Evolutionary conservation across 1,140 invertebrate species (phyloP), one percentile per base, ranked within the genome.

Genomic region (Drosophila busckii): DNA sequence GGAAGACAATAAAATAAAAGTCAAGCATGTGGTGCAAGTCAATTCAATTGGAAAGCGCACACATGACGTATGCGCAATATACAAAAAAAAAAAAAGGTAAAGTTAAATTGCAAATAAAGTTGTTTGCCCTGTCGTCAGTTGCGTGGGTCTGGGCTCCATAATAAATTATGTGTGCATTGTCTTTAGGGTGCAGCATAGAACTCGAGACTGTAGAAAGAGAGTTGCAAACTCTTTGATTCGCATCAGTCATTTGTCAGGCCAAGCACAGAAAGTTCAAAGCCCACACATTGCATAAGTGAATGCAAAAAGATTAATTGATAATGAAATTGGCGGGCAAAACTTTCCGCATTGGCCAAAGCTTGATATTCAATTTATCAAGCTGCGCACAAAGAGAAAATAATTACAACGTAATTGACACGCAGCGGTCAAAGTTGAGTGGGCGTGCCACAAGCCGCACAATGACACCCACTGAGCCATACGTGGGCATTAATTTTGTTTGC

Each of bases 331-430:
- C 35, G 17, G 20, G 13, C 8, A 28, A 13, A 25, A 28, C 15
- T 67, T 63, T 54, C 41, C 45, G 55, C 49, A 58, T 55, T 52
- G 20, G 3, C 10, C n/a, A 9, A 19, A 22, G 10, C 9, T 42
- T 52, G 60, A 82, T 82, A 80, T 80, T 82, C 73, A 80, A 80
- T 80, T 80, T 80, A 82, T 82, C 64, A 80, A 75, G 69, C 17
- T 13, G 4, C 10, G 8, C 8, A 15, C 9, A 31, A 12, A 45
- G 5, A 32, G 2, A 44, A 80, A 80, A 82, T 80, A 82, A 82
- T 80, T 82, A 83, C 69, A 67, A 68, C 59, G 69, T 70, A 75
- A 82, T 80, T 80, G 76, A 80, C 73, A 80, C 64, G 52, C 42
- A 54, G 49, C 49, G 75, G 61, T 76, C 66, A 56, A n/a, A 61